A percentile compares a stretch with the other conserved stretches of the same genome.
Evolutionary conservation across 1,140 invertebrate species (phyloP).

Genomic region (Pseudomyrmex cubaensis): DNA sequence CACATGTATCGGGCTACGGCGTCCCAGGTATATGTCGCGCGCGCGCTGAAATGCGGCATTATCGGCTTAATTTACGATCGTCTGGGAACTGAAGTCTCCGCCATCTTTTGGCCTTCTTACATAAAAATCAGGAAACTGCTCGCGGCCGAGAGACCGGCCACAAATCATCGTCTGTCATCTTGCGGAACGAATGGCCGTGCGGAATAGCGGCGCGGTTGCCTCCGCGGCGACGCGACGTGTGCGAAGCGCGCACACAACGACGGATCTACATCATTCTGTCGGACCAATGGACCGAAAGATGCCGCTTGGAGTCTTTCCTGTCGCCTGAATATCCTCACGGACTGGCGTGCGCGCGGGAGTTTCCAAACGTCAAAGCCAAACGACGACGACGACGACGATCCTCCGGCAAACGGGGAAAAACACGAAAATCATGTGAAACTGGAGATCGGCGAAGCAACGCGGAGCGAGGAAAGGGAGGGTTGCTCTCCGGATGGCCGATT

Average conservation of each 20-base stretch:
- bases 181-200: slow-evolving; percentile 62
- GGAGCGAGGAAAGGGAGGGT: slow-evolving; percentile 1
- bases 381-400: slow-evolving; percentile 18
- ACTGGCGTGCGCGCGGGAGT: slow-evolving; percentile 35
- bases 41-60: slow-evolving; percentile 20
- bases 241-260: slow-evolving; percentile 64
- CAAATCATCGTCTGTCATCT: slow-evolving; percentile 83
- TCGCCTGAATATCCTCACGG: slow-evolving; percentile 53
- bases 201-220: slow-evolving; percentile 64
- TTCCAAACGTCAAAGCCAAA: slow-evolving; percentile 38
- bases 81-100: slow-evolving; percentile 77
- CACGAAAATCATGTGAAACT: slow-evolving; percentile 72
- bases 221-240: slow-evolving; percentile 57
- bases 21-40: neutral
- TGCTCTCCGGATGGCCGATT: slow-evolving; percentile 66
- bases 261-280: slow-evolving; percentile 83
- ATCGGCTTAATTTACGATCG: slow-evolving; percentile 82
- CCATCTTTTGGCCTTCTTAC: slow-evolving; percentile 78
- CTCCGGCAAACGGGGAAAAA: slow-evolving; percentile 59
- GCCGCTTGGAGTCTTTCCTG: slow-evolving; percentile 66
- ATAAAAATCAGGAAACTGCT: slow-evolving; percentile 83
- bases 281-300: slow-evolving; percentile 83
- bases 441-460: slow-evolving; percentile 25
- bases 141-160: slow-evolving; percentile 75
- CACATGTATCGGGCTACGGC: slow-evolving; percentile 6